A percentile compares a stretch with the other conserved stretches of the same genome.
Evolutionary conservation across 2,797 vertebrate genomes (phyloP).

Genomic region (Anisognathus igniventris): DNA sequence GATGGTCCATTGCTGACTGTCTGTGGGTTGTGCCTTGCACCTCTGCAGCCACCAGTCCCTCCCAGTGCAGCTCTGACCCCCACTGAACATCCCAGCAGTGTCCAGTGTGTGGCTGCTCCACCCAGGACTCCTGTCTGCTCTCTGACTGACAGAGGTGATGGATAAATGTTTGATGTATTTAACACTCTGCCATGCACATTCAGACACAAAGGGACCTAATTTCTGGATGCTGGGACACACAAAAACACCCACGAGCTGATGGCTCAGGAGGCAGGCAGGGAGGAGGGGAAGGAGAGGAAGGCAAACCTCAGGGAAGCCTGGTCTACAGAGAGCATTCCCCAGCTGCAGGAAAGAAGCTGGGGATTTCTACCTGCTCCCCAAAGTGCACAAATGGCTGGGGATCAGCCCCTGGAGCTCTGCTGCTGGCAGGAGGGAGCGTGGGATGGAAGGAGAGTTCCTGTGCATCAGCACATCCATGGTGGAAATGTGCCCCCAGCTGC

Average conservation of each 20-base stretch:
- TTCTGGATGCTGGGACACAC: background rate
- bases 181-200: background rate
- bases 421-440: background rate
- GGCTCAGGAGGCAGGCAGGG: background rate
- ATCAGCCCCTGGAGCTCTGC: background rate
- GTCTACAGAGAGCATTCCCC: background rate
- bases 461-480: background rate
- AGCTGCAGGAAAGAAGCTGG: background rate
- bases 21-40: background rate
- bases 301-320: background rate
- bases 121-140: background rate
- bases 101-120: slow-evolving; percentile 18
- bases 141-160: background rate
- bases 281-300: background rate
- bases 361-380: background rate
- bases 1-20: background rate
- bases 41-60: background rate
- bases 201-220: background rate
- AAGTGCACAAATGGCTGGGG: background rate
- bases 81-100: background rate
- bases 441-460: background rate
- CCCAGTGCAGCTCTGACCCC: background rate
- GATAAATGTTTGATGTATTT: background rate
- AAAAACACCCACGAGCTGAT: background rate
- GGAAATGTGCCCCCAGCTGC: background rate